Evolutionary conservation across 2,797 vertebrate genomes (phyloP).

Genomic region (Orestias chungarensis): DNA sequence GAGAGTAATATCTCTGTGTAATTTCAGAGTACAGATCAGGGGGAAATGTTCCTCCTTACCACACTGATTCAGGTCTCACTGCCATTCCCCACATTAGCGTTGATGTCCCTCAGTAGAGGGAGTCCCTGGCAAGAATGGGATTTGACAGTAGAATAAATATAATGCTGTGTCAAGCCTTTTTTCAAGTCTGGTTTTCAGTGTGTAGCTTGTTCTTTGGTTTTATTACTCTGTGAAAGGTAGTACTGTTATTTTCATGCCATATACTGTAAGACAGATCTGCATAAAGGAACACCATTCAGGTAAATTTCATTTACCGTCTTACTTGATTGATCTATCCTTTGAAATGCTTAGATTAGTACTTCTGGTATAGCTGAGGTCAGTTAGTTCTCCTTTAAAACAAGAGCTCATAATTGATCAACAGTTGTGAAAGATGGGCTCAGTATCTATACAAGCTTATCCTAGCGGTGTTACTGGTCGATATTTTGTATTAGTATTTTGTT

Average conservation of each 20-base stretch:
- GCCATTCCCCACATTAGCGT: no score
- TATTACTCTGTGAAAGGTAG: constrained; percentile 2
- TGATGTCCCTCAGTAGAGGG: no score
- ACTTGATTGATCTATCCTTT: neutral
- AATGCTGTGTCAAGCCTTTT: neutral
- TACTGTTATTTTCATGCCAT: neutral
- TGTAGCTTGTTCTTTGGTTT: constrained; percentile 9
- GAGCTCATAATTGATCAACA: neutral
- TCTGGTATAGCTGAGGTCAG: neutral
- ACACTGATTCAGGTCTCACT: no score
- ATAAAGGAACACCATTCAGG: neutral
- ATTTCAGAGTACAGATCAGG: no score
- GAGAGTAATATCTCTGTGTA: no score
- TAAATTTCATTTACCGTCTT: constrained; percentile 10
- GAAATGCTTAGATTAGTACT: neutral
- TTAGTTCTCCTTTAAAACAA: neutral
- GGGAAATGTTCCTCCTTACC: no score
- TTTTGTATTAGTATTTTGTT: no score
- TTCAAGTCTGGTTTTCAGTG: neutral
- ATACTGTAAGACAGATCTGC: neutral
- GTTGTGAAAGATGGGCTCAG: no score
- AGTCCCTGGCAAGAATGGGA: neutral
- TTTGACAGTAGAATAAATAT: constrained; percentile 18
- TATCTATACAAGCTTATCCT: neutral
- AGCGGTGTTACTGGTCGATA: no score